Percentiles rank a stretch among this genome's conserved stretches.
Evolutionary conservation across 2,113 vertebrate genomes (phyloP).

Genomic region (Turdus rufiventris): DNA sequence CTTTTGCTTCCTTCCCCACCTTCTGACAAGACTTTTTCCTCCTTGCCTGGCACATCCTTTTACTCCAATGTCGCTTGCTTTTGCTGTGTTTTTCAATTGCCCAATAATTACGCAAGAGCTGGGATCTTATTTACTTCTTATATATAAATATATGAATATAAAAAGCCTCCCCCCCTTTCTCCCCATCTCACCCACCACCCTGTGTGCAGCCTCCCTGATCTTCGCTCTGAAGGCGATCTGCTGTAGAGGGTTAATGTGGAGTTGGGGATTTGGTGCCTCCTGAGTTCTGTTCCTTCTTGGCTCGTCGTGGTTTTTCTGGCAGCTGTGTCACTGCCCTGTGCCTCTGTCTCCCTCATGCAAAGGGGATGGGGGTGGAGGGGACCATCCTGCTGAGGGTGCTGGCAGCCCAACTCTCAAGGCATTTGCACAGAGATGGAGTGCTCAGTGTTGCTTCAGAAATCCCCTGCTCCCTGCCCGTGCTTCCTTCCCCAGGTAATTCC

Average conservation of each 20-base stretch:
- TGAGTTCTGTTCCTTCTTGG: background rate
- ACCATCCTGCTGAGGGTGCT: background rate
- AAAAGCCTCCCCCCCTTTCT: background rate
- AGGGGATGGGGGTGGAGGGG: background rate
- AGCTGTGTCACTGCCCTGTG: background rate
- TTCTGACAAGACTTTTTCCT: constrained; percentile 14
- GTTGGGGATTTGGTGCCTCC: background rate
- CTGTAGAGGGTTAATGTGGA: background rate
- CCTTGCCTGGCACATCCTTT: constrained; percentile 46
- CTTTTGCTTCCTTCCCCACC: background rate
- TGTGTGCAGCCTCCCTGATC: background rate
- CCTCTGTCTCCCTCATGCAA: background rate
- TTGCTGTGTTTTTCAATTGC: constrained; percentile 57
- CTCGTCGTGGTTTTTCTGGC: background rate
- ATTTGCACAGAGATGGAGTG: background rate
- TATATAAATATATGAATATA: constrained; percentile 42
- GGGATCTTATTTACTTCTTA: constrained; percentile 64
- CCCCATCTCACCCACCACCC: background rate
- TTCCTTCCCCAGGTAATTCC: background rate
- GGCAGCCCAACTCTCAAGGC: background rate
- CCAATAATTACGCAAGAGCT: constrained; percentile 57
- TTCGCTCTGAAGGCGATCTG: background rate
- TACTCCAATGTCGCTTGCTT: constrained; percentile 63
- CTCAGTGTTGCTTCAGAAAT: background rate
- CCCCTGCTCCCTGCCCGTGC: background rate